Conservation (phyloP, 2,113 vertebrate species). For the Apodemus sylvaticus region DNA sequence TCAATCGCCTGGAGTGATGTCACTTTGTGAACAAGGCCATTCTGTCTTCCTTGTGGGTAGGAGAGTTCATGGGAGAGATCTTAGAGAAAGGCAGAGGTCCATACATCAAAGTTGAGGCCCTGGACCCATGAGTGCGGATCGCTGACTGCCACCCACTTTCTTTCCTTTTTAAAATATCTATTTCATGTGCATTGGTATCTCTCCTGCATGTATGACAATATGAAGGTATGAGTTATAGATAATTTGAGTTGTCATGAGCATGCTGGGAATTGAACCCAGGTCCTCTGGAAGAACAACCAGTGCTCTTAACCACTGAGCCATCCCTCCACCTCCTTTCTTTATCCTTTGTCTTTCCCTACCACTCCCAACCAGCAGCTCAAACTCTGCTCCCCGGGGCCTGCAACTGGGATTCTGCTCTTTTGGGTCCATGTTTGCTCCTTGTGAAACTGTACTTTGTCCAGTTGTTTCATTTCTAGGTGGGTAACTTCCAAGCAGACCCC, state of each 20-base stretch:
- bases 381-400: slow-evolving; percentile 21
- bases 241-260: too few species aligned
- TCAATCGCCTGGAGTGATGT: not conserved
- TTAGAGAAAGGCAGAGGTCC: not conserved
- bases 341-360: not conserved
- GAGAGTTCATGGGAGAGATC: not conserved
- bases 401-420: slow-evolving; percentile 40
- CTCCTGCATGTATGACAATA: too few species aligned
- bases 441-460: slow-evolving; percentile 61
- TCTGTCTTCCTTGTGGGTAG: not conserved
- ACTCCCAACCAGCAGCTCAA: slow-evolving; percentile 1
- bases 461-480: slow-evolving; percentile 63
- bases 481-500: slow-evolving; percentile 39
- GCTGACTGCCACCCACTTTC: too few species aligned
- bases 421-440: slow-evolving; percentile 18
- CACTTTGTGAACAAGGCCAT: not conserved
- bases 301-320: too few species aligned
- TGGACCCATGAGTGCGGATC: not conserved
- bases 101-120: not conserved
- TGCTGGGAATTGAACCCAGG: too few species aligned
- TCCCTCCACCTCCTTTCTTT: too few species aligned
- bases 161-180: too few species aligned
- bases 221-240: too few species aligned
- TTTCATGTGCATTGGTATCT: too few species aligned
- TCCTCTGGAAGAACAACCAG: too few species aligned